Conservation (phyloP, 2,113 vertebrate genomes). For the Esox niger region DNA sequence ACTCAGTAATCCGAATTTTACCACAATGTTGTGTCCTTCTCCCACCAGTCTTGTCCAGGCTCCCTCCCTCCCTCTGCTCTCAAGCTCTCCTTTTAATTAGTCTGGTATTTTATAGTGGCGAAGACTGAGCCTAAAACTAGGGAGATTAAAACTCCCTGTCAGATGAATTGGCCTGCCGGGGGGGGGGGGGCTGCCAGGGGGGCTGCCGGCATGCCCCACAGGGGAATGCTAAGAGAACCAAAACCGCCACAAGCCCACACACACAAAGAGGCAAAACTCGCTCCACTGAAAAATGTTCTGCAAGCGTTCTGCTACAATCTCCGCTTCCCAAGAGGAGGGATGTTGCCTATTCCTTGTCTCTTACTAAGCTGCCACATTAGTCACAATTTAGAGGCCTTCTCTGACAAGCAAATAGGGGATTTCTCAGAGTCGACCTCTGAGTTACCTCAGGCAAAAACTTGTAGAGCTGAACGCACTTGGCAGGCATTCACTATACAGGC, state of each 20-base stretch:
- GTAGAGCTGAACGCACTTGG: not conserved
- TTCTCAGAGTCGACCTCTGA: conserved; percentile 20
- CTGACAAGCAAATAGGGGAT: conserved; percentile 9
- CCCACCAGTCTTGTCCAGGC: not conserved
- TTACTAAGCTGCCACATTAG: conserved; percentile 9
- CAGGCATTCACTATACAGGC: conserved; percentile 12
- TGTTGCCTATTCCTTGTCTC: not conserved
- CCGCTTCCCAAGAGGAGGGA: conserved; percentile 1
- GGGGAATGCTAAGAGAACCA: not conserved
- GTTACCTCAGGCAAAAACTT: conserved; percentile 5
- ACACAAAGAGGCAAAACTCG: not conserved
- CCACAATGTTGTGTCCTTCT: not conserved
- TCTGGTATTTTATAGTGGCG: not conserved
- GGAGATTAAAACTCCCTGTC: conserved; percentile 15
- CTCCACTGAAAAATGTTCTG: not conserved
- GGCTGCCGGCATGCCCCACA: not conserved
- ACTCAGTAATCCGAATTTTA: not conserved
- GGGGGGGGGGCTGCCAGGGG: no score
- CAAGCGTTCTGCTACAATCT: conserved; percentile 10
- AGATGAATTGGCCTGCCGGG: conserved; percentile 6
- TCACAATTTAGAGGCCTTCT: conserved; percentile 7
- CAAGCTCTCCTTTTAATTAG: conserved; percentile 23
- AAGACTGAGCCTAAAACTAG: not conserved
- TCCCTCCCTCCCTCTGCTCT: not conserved
- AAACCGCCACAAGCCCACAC: not conserved